Evolutionary conservation across 2,113 vertebrate genomes (phyloP).

Genomic region (Solenodon paradoxus): DNA sequence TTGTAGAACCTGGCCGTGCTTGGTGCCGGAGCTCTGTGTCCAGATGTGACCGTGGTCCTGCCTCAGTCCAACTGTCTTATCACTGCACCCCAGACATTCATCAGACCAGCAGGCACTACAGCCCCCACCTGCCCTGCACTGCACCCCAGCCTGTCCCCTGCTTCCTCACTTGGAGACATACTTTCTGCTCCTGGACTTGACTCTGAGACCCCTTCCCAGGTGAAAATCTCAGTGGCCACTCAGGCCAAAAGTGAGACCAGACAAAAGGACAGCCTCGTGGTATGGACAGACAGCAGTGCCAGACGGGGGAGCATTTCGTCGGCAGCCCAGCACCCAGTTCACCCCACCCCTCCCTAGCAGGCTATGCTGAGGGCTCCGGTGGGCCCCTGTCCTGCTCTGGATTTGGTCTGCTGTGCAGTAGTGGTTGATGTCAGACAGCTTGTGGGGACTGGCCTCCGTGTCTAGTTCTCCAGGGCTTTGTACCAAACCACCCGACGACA

Average conservation of each 20-base stretch:
- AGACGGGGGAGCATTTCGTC: too few species aligned
- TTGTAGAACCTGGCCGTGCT: background rate
- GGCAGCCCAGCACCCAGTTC: background rate
- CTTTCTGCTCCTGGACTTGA: background rate
- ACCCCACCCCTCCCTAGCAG: background rate
- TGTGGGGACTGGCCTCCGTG: background rate
- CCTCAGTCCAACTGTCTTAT: background rate
- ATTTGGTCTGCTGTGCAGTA: background rate
- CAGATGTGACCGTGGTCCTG: background rate
- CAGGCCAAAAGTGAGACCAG: background rate
- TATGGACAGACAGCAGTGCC: fast-evolving
- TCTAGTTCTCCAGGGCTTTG: background rate
- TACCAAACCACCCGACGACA: background rate
- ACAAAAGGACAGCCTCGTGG: background rate
- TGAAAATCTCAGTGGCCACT: background rate
- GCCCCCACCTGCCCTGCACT: too few species aligned
- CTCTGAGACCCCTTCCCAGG: background rate
- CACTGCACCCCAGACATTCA: background rate
- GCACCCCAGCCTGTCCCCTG: fast-evolving
- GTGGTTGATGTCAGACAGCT: background rate
- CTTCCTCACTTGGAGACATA: background rate
- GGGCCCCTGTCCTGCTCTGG: background rate
- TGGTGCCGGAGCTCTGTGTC: too few species aligned
- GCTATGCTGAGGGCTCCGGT: background rate
- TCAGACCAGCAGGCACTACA: too few species aligned